These are phyloP conservation scores for Amblyjoppa fuscipennis DNA, from an alignment of 2,888 invertebrate genomes.

Conservation along the genomic window DNA sequence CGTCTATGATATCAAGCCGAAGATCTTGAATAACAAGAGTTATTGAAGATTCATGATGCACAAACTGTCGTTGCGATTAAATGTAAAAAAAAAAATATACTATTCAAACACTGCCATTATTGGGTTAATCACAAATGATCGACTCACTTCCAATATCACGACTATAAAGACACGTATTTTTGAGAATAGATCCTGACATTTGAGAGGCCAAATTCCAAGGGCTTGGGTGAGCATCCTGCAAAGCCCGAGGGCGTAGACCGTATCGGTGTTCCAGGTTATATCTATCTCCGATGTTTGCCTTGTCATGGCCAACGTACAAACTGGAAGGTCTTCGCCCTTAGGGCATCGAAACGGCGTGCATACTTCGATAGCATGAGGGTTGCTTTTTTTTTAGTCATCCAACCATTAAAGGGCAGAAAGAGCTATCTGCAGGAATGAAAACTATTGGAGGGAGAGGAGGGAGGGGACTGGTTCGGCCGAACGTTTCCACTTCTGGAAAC, in stretches of 20 bases:
- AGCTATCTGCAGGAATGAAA: neutral
- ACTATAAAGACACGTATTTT: constrained; percentile 25
- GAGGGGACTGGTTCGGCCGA: neutral
- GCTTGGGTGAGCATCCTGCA: constrained; percentile 46
- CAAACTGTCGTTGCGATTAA: no score
- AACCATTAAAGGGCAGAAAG: neutral
- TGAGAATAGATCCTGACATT: constrained; percentile 34
- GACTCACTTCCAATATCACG: constrained; percentile 3
- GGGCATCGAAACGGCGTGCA: neutral
- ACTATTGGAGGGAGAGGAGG: neutral
- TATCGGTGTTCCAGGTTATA: constrained; percentile 56
- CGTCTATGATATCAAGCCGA: no score
- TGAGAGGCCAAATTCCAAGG: constrained; percentile 64
- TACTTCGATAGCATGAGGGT: neutral
- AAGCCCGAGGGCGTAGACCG: constrained; percentile 57
- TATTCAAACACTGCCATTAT: no score
- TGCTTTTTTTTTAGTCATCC: neutral
- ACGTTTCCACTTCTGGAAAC: neutral
- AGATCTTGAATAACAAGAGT: no score
- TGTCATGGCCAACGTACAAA: constrained; percentile 19
- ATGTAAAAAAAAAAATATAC: no score
- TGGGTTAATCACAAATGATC: neutral
- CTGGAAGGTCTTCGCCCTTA: neutral
- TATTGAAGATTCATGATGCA: no score
- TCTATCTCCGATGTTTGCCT: constrained; percentile 10